A percentile compares a stretch with the other conserved stretches of the same genome.
Evolutionary conservation across 2,113 vertebrate genomes (phyloP).

Genomic region (Heterotilapia buettikoferi): DNA sequence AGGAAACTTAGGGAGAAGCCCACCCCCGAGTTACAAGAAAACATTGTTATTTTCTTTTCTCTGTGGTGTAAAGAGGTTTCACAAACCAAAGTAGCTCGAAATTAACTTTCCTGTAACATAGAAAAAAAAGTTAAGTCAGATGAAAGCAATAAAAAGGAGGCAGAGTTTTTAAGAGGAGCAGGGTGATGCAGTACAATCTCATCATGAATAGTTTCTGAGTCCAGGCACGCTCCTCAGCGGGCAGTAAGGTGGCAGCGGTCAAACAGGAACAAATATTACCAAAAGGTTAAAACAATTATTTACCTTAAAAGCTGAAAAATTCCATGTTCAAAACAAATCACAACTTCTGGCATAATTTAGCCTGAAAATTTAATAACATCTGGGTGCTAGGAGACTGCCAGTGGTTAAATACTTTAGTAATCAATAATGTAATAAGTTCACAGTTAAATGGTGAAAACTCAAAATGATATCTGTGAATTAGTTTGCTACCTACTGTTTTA

Average conservation of each 20-base stretch:
- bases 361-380: conserved; percentile 61
- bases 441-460: not conserved
- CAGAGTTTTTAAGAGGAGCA: not conserved
- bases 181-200: not conserved
- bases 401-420: conserved; percentile 59
- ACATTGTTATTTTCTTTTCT: conserved; percentile 24
- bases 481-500: not conserved
- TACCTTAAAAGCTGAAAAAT: conserved; percentile 21
- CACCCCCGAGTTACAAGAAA: conserved; percentile 16
- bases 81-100: conserved; percentile 24
- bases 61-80: conserved; percentile 9
- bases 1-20: not conserved
- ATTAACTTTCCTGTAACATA: conserved; percentile 28
- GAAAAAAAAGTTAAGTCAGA: conserved; percentile 12
- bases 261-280: not conserved
- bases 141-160: conserved; percentile 21
- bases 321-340: not conserved
- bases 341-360: not conserved
- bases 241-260: not conserved
- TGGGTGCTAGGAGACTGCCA: conserved; percentile 55
- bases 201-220: not conserved
- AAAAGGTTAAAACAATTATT: conserved; percentile 34
- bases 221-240: not conserved
- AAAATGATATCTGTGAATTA: not conserved
- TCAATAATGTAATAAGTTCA: conserved; percentile 67